phyloP scores from a whole-genome alignment of 2,888 invertebrate species.

The Synergus japonicus region DNA sequence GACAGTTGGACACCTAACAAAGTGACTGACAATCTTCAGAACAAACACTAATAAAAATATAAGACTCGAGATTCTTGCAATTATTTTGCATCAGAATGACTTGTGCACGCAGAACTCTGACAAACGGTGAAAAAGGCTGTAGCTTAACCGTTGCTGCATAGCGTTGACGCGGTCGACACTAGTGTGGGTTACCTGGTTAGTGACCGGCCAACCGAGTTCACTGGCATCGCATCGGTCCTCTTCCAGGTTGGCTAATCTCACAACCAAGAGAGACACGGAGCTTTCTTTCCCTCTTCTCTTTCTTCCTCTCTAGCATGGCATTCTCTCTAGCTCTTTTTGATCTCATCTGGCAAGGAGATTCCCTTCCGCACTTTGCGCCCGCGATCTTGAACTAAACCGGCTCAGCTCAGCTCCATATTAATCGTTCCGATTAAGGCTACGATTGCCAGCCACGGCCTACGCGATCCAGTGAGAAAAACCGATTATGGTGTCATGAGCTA shows the following conservation, averaged over 20 bases:
- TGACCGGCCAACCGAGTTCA: slow-evolving; percentile 78
- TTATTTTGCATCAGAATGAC: slow-evolving; percentile 58
- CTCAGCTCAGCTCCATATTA: slow-evolving; percentile 4
- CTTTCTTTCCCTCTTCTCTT: slow-evolving; percentile 47
- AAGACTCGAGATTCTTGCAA: slow-evolving; percentile 60
- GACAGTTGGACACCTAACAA: too few species aligned
- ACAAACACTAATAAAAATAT: background rate
- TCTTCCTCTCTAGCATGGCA: slow-evolving; percentile 22
- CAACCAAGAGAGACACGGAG: slow-evolving; percentile 54
- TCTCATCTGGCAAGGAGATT: slow-evolving; percentile 35
- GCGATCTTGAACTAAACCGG: slow-evolving; percentile 20
- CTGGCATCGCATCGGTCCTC: slow-evolving; percentile 75
- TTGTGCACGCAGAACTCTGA: slow-evolving; percentile 60
- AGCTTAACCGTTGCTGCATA: slow-evolving; percentile 76
- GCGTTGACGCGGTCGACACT: slow-evolving; percentile 73
- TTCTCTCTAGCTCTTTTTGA: slow-evolving; percentile 37
- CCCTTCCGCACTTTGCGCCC: slow-evolving; percentile 51
- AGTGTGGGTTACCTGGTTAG: slow-evolving; percentile 78
- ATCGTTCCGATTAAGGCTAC: background rate
- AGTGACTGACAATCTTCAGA: background rate
- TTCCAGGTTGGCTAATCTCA: slow-evolving; percentile 76
- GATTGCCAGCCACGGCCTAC: slow-evolving; percentile 17
- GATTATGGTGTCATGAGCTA: slow-evolving; percentile 37
- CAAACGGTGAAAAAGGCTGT: slow-evolving; percentile 74
- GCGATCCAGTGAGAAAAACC: slow-evolving; percentile 45